Evolutionary conservation across 2,113 vertebrate species (phyloP).

Genomic region (Catharus bicknelli): DNA sequence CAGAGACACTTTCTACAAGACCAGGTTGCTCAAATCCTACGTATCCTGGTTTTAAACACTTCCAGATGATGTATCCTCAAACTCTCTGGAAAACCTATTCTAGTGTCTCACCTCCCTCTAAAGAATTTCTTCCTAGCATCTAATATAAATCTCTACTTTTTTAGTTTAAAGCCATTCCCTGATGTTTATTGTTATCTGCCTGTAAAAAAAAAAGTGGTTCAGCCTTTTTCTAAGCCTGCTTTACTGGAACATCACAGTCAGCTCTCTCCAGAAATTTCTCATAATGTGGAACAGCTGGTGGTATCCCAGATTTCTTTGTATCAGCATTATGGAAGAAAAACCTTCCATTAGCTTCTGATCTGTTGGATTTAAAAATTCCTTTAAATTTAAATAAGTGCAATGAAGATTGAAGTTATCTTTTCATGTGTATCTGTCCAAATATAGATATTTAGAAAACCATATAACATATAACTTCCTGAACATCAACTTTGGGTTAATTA

Average conservation of each 20-base stretch:
- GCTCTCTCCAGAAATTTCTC: neutral
- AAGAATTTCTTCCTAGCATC: neutral
- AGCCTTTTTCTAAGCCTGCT: neutral
- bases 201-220: neutral
- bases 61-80: neutral
- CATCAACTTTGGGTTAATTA: neutral
- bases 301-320: neutral
- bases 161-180: neutral
- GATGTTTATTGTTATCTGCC: neutral
- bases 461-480: neutral
- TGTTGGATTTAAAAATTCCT: neutral
- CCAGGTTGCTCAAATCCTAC: neutral
- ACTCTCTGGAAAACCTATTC: neutral
- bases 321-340: neutral
- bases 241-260: neutral
- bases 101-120: neutral
- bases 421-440: neutral
- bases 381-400: neutral
- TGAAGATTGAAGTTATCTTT: neutral
- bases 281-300: neutral
- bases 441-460: neutral
- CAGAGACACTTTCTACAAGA: neutral
- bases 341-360: neutral
- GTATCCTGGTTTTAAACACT: neutral
- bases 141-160: neutral